These are phyloP conservation scores for Hemithea aestivaria DNA, from an alignment of 2,888 invertebrate species.

Conservation along the genomic window DNA sequence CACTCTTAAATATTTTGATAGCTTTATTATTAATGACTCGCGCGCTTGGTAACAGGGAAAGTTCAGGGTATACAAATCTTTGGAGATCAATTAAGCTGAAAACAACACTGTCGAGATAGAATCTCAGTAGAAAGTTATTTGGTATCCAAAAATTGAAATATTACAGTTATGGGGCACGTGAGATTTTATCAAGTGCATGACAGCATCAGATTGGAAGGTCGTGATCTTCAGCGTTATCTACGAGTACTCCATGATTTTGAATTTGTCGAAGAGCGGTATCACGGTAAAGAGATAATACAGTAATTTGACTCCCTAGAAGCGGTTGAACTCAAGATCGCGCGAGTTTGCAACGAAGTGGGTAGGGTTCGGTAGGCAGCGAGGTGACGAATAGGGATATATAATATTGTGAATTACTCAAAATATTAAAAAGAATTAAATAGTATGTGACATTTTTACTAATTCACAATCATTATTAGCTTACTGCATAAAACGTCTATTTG, in stretches of 20 bases:
- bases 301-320: no score
- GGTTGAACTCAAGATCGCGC: no score
- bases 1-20: conserved; percentile 42
- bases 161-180: conserved; percentile 35
- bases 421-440: no score
- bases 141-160: conserved; percentile 30
- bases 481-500: no score
- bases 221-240: conserved; percentile 43
- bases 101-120: conserved; percentile 21
- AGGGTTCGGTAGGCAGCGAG: no score
- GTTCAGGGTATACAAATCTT: conserved; percentile 19
- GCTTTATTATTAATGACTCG: conserved; percentile 37
- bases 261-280: conserved; percentile 33
- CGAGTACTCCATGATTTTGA: conserved; percentile 33
- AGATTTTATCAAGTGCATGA: conserved; percentile 44
- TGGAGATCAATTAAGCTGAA: conserved; percentile 25
- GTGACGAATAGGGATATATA: no score
- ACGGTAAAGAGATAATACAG: no score
- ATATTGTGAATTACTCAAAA: no score
- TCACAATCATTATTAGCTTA: no score
- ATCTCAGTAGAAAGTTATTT: conserved; percentile 26
- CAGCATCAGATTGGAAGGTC: conserved; percentile 49
- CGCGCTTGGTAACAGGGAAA: conserved; percentile 24
- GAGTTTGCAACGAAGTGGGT: no score
- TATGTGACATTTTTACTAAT: no score